phyloP scores from a whole-genome alignment of 2,797 vertebrate genomes.

The Chaetodon trifasciatus region DNA sequence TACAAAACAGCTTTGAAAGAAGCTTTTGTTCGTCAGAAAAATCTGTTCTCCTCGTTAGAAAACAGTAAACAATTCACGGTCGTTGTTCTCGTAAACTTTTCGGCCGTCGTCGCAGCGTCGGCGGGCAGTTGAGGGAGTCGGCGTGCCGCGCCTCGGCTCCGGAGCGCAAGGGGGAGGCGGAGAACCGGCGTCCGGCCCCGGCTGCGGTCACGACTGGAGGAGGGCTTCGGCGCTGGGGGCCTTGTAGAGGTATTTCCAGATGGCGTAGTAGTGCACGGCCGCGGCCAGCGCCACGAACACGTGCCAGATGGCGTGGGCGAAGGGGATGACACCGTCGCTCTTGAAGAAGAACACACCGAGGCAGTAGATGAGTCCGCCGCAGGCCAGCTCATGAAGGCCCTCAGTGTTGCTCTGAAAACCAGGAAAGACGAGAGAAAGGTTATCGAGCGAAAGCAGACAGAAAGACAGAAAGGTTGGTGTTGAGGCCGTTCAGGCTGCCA shows the following conservation, averaged over 20 bases:
- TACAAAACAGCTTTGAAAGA: slow-evolving; percentile 66
- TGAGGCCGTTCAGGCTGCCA: not conserved
- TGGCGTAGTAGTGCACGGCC: slow-evolving; percentile 97
- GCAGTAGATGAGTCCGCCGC: slow-evolving; percentile 95
- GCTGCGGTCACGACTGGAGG: slow-evolving; percentile 43
- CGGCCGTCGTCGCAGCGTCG: slow-evolving; percentile 50
- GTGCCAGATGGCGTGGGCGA: slow-evolving; percentile 99
- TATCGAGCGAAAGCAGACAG: no score
- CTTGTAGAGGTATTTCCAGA: slow-evolving; percentile 98
- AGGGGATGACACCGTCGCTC: slow-evolving; percentile 96
- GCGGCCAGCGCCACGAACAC: slow-evolving; percentile 97
- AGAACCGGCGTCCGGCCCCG: not conserved
- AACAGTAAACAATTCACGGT: slow-evolving; percentile 81
- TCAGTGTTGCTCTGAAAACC: slow-evolving; percentile 93
- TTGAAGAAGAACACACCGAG: slow-evolving; percentile 98
- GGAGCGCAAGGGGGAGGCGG: not conserved
- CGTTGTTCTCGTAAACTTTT: slow-evolving; percentile 75
- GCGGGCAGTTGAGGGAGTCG: slow-evolving; percentile 42
- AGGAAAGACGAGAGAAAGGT: not conserved
- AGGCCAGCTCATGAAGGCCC: slow-evolving; percentile 91
- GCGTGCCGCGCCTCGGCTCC: not conserved
- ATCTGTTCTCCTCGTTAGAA: slow-evolving; percentile 67
- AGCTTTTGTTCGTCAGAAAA: slow-evolving; percentile 27
- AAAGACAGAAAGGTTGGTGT: no score
- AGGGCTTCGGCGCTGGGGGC: slow-evolving; percentile 72